Conservation (phyloP, 2,888 invertebrate genomes). For the Pammene aurita region DNA sequence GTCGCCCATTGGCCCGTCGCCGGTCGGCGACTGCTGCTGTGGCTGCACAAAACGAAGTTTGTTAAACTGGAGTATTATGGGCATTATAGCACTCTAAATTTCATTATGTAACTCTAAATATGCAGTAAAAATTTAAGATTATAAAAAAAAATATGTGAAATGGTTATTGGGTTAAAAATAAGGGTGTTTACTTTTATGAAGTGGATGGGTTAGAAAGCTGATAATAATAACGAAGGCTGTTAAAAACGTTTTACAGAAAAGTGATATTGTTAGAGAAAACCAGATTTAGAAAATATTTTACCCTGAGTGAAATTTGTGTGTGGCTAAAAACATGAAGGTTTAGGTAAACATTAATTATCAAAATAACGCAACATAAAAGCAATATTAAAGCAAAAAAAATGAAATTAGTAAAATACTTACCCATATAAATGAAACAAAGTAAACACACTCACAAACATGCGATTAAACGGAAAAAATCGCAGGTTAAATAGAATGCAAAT, state of each 20-base stretch:
- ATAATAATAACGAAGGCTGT: too few relatives aligned
- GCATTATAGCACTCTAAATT: slow-evolving; percentile 2
- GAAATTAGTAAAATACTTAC: slow-evolving; percentile 46
- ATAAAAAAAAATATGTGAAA: background rate
- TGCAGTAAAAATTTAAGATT: too few relatives aligned
- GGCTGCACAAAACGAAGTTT: slow-evolving; percentile 57
- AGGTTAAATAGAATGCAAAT: slow-evolving; percentile 21
- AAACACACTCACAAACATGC: slow-evolving; percentile 38
- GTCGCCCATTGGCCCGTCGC: slow-evolving; percentile 71
- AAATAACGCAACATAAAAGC: slow-evolving; percentile 15
- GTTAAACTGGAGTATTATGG: slow-evolving; percentile 43
- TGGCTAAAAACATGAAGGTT: background rate
- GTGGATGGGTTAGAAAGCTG: too few relatives aligned
- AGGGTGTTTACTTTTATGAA: too few relatives aligned
- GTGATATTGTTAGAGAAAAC: too few relatives aligned
- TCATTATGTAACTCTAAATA: background rate
- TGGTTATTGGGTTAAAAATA: background rate
- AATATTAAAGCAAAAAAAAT: slow-evolving; percentile 21
- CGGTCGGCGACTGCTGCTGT: slow-evolving; percentile 75
- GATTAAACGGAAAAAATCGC: slow-evolving; percentile 40
- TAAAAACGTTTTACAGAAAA: too few relatives aligned
- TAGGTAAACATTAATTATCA: background rate
- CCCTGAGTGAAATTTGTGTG: background rate
- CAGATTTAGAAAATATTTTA: too few relatives aligned
- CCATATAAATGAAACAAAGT: slow-evolving; percentile 32